These are phyloP conservation scores for Diacarnus erythraeanus DNA, from an alignment of 37 sponge, comb jelly and placozoan species.

Conservation along the genomic window DNA sequence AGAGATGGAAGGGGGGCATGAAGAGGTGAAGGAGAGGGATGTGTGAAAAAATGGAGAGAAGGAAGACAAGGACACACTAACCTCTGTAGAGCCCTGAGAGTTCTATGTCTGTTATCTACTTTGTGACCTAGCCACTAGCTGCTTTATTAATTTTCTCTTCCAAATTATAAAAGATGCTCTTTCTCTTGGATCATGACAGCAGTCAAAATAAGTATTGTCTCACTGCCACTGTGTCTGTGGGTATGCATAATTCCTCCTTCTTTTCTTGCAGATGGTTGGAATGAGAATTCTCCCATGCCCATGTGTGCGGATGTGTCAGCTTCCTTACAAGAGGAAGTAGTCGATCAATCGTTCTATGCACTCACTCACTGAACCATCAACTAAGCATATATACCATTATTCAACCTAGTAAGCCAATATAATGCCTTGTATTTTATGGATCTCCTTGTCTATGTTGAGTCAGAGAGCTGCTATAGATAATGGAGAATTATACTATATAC, in stretches of 20 bases:
- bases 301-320: conserved; percentile 66
- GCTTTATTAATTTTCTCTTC: not conserved
- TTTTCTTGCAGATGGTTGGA: conserved; percentile 14
- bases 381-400: conserved; percentile 19
- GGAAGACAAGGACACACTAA: not conserved
- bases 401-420: conserved; percentile 54
- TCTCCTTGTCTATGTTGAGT: no score
- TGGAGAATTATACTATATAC: no score
- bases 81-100: conserved; percentile 79
- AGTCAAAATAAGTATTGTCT: not conserved
- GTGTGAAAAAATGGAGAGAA: no score
- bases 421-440: no score
- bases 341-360: conserved; percentile 37
- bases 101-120: no score
- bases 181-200: conserved; percentile 77
- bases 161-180: conserved; percentile 42
- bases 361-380: conserved; percentile 53
- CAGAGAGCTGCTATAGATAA: no score
- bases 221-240: not conserved
- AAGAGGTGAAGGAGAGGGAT: no score
- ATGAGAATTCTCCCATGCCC: conserved; percentile 21
- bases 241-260: not conserved
- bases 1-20: no score
- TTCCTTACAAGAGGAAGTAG: conserved; percentile 57
- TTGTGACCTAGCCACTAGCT: no score